These are phyloP conservation scores for Lithophane leautieri DNA, from an alignment of 2,888 invertebrate genomes.

Conservation along the genomic window DNA sequence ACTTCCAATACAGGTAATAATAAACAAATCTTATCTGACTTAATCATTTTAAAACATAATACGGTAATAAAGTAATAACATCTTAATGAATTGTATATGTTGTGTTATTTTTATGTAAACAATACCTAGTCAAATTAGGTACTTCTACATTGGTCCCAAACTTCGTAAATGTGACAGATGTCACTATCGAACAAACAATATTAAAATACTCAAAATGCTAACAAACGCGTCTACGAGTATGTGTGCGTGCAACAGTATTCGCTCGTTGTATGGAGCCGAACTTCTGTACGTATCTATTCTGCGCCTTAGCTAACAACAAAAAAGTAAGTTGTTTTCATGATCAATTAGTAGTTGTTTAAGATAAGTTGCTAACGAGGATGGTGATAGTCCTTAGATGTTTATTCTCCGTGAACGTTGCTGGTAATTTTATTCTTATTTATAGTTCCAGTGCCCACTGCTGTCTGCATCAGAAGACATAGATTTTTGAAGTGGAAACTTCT, in stretches of 20 bases:
- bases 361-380: constrained; percentile 16
- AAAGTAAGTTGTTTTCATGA: constrained; percentile 11
- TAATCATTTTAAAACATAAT: too few species aligned
- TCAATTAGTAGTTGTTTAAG: constrained; percentile 33
- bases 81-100: too few species aligned
- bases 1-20: too few species aligned
- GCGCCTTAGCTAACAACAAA: background rate
- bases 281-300: background rate
- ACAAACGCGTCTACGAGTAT: background rate
- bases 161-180: too few species aligned
- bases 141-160: too few species aligned
- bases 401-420: constrained; percentile 3
- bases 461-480: background rate
- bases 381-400: constrained; percentile 12
- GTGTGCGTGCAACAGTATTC: background rate
- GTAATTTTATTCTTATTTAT: background rate
- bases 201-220: too few species aligned
- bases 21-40: too few species aligned
- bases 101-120: too few species aligned
- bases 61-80: too few species aligned
- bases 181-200: too few species aligned
- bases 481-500: too few species aligned
- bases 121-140: too few species aligned
- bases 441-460: background rate
- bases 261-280: background rate